These are phyloP conservation scores for Cheilosia vernalis DNA, from an alignment of 2,888 invertebrate genomes.

Conservation along the genomic window DNA sequence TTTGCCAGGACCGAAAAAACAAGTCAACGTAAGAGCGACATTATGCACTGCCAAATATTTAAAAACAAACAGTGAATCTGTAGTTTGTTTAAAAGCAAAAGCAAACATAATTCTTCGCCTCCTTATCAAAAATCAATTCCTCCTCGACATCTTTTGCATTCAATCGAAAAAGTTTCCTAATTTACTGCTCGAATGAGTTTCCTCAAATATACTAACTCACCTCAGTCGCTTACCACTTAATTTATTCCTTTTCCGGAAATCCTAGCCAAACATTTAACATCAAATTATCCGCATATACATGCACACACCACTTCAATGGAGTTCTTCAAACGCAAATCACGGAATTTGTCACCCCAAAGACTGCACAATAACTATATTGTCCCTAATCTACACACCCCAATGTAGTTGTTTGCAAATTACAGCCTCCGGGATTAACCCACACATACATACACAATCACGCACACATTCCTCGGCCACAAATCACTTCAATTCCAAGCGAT, in stretches of 20 bases:
- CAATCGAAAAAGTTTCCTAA: not conserved
- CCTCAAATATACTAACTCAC: constrained; percentile 6
- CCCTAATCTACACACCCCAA: constrained; percentile 61
- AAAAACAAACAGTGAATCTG: no score
- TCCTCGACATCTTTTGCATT: not conserved
- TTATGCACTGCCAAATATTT: no score
- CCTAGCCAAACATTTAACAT: constrained; percentile 19
- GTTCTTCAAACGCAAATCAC: constrained; percentile 57
- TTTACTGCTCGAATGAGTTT: not conserved
- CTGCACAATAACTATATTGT: constrained; percentile 68
- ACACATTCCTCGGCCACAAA: constrained; percentile 55
- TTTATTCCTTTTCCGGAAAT: constrained; percentile 10
- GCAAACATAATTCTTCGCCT: no score
- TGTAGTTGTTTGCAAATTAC: constrained; percentile 69
- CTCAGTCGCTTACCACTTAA: constrained; percentile 29
- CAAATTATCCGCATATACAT: constrained; percentile 31
- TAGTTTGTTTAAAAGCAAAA: no score
- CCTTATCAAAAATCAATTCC: not conserved
- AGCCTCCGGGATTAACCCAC: constrained; percentile 41
- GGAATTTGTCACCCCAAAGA: constrained; percentile 71
- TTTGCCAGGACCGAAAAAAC: no score
- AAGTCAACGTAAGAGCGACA: no score
- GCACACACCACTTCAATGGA: constrained; percentile 26
- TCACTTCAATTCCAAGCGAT: constrained; percentile 73
- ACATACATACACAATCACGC: constrained; percentile 23